Conservation (phyloP, 2,113 vertebrate genomes). For the Otis tarda region DNA sequence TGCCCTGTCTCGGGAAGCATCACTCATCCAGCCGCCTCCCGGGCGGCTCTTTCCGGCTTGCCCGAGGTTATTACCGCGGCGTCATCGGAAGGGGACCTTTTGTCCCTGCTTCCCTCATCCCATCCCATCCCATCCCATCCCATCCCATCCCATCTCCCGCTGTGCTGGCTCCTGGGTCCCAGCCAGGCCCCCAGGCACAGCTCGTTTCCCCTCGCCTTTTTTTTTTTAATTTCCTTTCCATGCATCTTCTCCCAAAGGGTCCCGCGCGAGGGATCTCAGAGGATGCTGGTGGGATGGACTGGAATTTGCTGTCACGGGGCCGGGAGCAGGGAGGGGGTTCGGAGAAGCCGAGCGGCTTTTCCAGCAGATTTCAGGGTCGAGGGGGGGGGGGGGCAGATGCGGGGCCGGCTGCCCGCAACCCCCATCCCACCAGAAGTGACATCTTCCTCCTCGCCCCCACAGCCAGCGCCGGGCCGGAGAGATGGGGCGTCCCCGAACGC, state of each 20-base stretch:
- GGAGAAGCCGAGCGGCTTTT: accelerated
- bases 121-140: accelerated
- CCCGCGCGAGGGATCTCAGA: neutral
- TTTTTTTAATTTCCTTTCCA: neutral
- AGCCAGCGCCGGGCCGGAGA: slow-evolving; percentile 78
- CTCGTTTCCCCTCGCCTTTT: neutral
- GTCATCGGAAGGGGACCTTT: neutral
- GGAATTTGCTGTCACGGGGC: neutral
- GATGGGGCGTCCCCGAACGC: slow-evolving; percentile 83
- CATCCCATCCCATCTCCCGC: neutral
- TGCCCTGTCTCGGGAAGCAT: neutral
- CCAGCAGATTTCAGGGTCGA: neutral
- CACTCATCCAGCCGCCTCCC: neutral
- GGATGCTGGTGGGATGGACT: neutral
- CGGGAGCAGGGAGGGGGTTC: accelerated
- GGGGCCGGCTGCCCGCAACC: too few species aligned
- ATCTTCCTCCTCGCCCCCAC: neutral
- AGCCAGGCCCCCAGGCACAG: neutral
- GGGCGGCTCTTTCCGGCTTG: neutral
- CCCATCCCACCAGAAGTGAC: neutral
- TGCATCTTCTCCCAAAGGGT: slow-evolving; percentile 35
- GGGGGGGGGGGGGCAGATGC: accelerated
- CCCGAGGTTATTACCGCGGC: neutral
- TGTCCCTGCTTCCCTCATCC: neutral
- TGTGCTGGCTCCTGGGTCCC: neutral